Evolutionary conservation across 2,888 invertebrate genomes (phyloP).

Genomic region (Gryllus longicercus): DNA sequence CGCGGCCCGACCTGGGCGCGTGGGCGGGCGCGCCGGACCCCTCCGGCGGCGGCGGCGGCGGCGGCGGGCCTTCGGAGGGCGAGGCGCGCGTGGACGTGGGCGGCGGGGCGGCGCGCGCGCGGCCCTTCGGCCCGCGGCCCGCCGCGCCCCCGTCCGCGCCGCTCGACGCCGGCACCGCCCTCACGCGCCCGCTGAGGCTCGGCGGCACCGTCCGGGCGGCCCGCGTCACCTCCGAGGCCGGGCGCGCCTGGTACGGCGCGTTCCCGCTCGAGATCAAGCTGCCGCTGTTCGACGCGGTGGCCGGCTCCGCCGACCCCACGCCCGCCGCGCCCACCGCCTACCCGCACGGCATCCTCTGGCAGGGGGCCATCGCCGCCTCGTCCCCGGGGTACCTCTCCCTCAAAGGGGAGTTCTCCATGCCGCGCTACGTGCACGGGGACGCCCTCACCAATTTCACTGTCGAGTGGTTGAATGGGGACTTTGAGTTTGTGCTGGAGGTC

Average conservation of each 20-base stretch:
- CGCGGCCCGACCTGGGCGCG: conserved; percentile 54
- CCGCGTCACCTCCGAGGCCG: conserved; percentile 11
- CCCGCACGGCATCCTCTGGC: conserved; percentile 28
- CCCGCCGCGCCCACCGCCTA: conserved; percentile 19
- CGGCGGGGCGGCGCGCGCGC: neutral
- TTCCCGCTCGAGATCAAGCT: conserved; percentile 32
- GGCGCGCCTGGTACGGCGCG: conserved; percentile 26
- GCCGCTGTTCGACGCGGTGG: conserved; percentile 28
- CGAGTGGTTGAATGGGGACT: conserved; percentile 27
- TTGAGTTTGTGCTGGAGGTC: conserved; percentile 25
- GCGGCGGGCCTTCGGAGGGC: conserved; percentile 18
- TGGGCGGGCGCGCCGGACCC: conserved; percentile 54
- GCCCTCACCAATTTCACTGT: conserved; percentile 21
- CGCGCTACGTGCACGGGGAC: conserved; percentile 25
- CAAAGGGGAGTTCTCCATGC: conserved; percentile 26
- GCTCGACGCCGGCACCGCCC: neutral
- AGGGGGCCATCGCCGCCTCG: neutral
- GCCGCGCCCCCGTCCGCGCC: neutral
- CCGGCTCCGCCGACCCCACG: neutral
- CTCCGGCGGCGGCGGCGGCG: conserved; percentile 23
- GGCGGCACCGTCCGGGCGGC: conserved; percentile 18
- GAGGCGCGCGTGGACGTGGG: conserved; percentile 20
- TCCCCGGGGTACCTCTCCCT: neutral
- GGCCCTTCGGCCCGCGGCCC: neutral
- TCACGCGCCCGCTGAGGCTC: neutral